These are phyloP conservation scores for Phorcus lineatus DNA, from an alignment of 2,888 invertebrate species.

Conservation along the genomic window DNA sequence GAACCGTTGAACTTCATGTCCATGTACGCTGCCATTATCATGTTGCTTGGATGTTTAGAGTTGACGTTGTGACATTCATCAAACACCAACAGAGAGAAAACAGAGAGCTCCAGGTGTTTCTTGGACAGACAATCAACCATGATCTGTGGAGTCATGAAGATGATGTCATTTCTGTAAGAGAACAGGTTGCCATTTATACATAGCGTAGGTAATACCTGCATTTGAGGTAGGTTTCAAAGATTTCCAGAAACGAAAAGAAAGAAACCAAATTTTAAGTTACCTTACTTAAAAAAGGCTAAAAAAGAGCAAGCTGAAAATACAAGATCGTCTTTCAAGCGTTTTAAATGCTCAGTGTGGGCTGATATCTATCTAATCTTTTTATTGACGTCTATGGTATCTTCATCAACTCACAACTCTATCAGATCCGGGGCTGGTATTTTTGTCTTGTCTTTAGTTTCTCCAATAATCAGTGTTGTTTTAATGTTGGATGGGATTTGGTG, in stretches of 20 bases:
- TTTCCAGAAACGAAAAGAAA: too few species aligned
- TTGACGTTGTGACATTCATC: conserved; percentile 2
- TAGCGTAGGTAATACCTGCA: too few species aligned
- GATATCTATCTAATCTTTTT: too few species aligned
- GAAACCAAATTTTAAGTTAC: too few species aligned
- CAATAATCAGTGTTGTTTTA: background rate
- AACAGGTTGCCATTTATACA: background rate
- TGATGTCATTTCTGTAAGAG: background rate
- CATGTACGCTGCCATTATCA: background rate
- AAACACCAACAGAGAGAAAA: conserved; percentile 1
- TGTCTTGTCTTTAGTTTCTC: background rate
- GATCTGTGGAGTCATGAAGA: conserved; percentile 9
- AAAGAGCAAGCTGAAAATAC: too few species aligned
- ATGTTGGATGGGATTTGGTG: background rate
- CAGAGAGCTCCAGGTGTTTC: background rate
- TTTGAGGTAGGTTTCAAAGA: too few species aligned
- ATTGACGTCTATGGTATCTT: too few species aligned
- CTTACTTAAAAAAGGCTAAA: too few species aligned
- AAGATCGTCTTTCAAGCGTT: too few species aligned
- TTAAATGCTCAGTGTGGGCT: too few species aligned
- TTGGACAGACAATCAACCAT: background rate
- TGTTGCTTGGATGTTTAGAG: conserved; percentile 2
- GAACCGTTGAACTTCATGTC: background rate
- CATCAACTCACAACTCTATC: background rate
- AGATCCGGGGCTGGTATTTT: background rate